Evolutionary conservation across 1,140 invertebrate species (phyloP).

Genomic region (Nasonia vitripennis): DNA sequence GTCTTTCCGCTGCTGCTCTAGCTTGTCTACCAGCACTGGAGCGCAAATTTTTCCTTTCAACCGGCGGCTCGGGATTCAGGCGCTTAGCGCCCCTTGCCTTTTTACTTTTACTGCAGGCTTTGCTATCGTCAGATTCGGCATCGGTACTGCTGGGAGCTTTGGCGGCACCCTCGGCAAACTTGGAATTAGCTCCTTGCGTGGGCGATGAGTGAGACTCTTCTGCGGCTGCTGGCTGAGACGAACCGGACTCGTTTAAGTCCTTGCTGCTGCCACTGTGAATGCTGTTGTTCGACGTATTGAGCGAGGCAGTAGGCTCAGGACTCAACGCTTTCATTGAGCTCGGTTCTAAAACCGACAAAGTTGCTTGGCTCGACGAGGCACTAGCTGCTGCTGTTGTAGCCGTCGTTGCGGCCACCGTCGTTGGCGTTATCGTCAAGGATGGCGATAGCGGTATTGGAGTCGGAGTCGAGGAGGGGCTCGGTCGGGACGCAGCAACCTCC

Average conservation of each 20-base stretch:
- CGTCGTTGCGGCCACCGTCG: not conserved
- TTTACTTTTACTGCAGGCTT: constrained; percentile 63
- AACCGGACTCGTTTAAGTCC: constrained; percentile 49
- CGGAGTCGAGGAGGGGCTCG: constrained; percentile 21
- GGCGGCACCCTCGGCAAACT: constrained; percentile 2
- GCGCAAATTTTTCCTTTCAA: constrained; percentile 72
- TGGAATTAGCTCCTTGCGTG: not conserved
- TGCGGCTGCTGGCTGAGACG: not conserved
- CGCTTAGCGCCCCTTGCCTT: constrained; percentile 70
- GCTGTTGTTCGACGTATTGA: constrained; percentile 52
- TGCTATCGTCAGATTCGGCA: constrained; percentile 67
- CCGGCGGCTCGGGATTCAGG: constrained; percentile 67
- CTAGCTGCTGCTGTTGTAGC: not conserved
- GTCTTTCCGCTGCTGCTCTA: constrained; percentile 71
- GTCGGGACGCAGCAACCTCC: constrained; percentile 24
- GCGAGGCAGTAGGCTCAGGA: constrained; percentile 39
- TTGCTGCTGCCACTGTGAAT: constrained; percentile 33
- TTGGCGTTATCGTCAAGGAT: not conserved
- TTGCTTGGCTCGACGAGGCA: constrained; percentile 10
- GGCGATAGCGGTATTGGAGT: not conserved
- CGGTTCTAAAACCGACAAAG: not conserved
- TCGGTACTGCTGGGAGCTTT: constrained; percentile 55
- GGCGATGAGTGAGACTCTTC: not conserved
- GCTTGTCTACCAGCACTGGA: constrained; percentile 73
- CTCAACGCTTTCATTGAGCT: constrained; percentile 12